Percentiles rank a stretch among this genome's conserved stretches.
Evolutionary conservation across 1,140 invertebrate species (phyloP).

Genomic region (Danaus plexippus): DNA sequence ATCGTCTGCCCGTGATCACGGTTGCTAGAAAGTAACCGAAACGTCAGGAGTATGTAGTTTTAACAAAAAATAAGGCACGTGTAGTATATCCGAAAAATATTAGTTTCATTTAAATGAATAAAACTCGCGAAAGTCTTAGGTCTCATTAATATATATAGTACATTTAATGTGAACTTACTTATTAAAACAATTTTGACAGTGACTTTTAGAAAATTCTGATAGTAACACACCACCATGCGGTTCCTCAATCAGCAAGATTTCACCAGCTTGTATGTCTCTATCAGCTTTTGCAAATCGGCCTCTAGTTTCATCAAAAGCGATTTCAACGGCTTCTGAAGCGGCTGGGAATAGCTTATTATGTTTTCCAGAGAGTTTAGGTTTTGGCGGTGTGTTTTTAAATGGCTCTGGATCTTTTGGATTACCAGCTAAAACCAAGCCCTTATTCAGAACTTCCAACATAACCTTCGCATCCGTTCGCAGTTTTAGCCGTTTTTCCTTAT

Average conservation of each 20-base stretch:
- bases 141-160: too few relatives aligned
- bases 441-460: conserved; percentile 80
- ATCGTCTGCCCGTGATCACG: too few relatives aligned
- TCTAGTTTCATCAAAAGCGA: conserved; percentile 62
- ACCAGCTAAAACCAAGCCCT: conserved; percentile 63
- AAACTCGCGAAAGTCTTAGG: too few relatives aligned
- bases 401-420: conserved; percentile 52
- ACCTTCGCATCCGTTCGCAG: conserved; percentile 79
- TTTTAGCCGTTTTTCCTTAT: conserved; percentile 77
- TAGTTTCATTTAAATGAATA: too few relatives aligned
- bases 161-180: conserved; percentile 63
- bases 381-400: conserved; percentile 46
- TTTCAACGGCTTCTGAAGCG: conserved; percentile 73
- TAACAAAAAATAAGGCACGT: too few relatives aligned
- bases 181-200: conserved; percentile 84
- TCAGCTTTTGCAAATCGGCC: conserved; percentile 76
- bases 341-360: conserved; percentile 72
- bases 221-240: conserved; percentile 82
- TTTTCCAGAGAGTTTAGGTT: conserved; percentile 55
- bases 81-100: too few relatives aligned
- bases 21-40: too few relatives aligned
- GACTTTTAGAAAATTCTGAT: conserved; percentile 77
- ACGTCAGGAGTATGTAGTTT: too few relatives aligned
- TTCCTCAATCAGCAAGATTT: conserved; percentile 80
- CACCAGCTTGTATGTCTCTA: conserved; percentile 76